Conservation (phyloP, 2,797 vertebrate genomes). For the Rhincodon typus region DNA sequence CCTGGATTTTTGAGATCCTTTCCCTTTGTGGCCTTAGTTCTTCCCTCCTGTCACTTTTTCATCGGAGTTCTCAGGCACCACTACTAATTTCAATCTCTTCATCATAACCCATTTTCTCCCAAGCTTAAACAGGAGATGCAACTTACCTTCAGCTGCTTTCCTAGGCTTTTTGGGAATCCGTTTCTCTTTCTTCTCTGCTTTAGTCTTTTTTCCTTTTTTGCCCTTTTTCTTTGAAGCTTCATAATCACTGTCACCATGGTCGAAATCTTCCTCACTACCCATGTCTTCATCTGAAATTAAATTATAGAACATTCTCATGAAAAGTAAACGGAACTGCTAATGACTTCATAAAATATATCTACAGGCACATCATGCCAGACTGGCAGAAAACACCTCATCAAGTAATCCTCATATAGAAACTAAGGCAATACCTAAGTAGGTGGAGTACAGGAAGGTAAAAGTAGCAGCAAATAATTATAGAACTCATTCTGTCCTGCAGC, state of each 20-base stretch:
- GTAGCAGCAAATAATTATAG: background rate
- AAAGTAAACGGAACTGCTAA: background rate
- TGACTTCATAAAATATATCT: background rate
- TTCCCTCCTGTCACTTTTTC: slow-evolving; percentile 75
- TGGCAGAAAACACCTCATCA: background rate
- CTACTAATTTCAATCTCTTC: slow-evolving; percentile 75
- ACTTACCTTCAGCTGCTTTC: slow-evolving; percentile 30
- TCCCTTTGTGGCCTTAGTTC: slow-evolving; percentile 70
- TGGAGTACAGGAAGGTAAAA: background rate
- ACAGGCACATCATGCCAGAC: background rate
- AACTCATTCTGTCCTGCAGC: background rate
- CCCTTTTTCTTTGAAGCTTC: slow-evolving; percentile 64
- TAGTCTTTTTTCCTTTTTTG: slow-evolving; percentile 77
- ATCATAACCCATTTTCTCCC: slow-evolving; percentile 74
- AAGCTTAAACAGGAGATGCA: slow-evolving; percentile 39
- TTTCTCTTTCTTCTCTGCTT: slow-evolving; percentile 70
- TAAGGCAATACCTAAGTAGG: background rate
- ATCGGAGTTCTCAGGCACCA: slow-evolving; percentile 65
- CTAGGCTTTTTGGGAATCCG: slow-evolving; percentile 54
- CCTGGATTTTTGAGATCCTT: slow-evolving; percentile 64
- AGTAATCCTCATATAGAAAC: background rate
- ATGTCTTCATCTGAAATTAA: slow-evolving; percentile 66
- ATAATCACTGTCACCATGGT: slow-evolving; percentile 76
- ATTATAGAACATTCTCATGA: background rate
- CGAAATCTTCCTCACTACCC: slow-evolving; percentile 76